phyloP scores from a whole-genome alignment of 2,888 invertebrate genomes.

The Sphaerophoria rueppellii region DNA sequence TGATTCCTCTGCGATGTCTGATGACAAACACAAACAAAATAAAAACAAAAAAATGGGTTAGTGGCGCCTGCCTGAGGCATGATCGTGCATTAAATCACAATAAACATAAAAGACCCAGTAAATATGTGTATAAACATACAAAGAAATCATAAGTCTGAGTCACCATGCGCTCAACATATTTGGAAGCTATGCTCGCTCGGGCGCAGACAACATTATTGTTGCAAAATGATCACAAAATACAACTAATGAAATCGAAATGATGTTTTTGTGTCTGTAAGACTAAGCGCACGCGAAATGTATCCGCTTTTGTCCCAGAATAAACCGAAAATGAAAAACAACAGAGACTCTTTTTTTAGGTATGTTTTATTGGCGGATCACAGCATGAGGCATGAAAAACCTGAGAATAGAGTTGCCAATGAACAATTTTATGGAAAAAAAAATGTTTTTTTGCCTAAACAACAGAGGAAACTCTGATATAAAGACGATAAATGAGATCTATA shows the following conservation, averaged over 20 bases:
- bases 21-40: not conserved
- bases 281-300: constrained; percentile 68
- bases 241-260: constrained; percentile 54
- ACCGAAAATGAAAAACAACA: constrained; percentile 64
- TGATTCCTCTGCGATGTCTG: not conserved
- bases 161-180: constrained; percentile 32
- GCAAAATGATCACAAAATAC: constrained; percentile 64
- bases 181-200: not conserved
- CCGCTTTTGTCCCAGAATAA: constrained; percentile 71
- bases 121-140: constrained; percentile 5
- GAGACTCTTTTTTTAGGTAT: not conserved
- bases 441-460: not conserved
- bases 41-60: constrained; percentile 59
- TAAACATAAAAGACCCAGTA: constrained; percentile 57
- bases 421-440: not conserved
- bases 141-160: constrained; percentile 40
- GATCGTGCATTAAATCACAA: constrained; percentile 71
- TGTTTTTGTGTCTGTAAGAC: constrained; percentile 28
- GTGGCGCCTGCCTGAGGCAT: constrained; percentile 69
- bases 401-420: not conserved
- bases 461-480: not conserved
- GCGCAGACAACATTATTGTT: constrained; percentile 58
- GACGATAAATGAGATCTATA: constrained; percentile 28
- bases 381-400: not conserved
- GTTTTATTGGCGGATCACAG: constrained; percentile 17